Evolutionary conservation across 2,888 invertebrate genomes (phyloP).

Genomic region (Sclerodermus sp.): DNA sequence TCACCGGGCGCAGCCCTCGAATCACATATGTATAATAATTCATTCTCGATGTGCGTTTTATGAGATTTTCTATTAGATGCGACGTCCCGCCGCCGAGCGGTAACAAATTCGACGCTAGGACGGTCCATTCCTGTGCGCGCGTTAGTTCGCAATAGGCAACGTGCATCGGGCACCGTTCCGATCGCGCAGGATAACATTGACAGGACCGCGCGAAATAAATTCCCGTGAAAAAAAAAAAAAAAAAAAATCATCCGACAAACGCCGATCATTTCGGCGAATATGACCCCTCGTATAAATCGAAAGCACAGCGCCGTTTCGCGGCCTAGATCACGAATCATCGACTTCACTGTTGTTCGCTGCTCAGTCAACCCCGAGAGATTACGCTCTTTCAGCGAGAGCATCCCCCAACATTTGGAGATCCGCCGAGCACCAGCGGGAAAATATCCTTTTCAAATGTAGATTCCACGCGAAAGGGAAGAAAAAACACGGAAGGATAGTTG

Average conservation of each 20-base stretch:
- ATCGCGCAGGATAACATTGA: neutral
- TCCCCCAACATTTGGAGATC: no score
- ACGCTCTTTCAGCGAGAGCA: no score
- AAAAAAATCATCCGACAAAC: neutral
- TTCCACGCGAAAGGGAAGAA: no score
- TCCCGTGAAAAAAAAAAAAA: neutral
- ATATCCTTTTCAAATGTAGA: no score
- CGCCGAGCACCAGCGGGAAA: no score
- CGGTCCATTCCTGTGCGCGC: neutral
- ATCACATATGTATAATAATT: constrained; percentile 43
- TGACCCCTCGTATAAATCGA: constrained; percentile 12
- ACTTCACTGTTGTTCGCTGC: no score
- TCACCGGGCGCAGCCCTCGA: constrained; percentile 33
- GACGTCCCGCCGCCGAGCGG: constrained; percentile 18
- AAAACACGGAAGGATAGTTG: no score
- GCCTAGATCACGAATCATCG: no score
- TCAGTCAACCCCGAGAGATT: no score
- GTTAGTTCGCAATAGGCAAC: neutral
- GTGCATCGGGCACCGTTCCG: neutral
- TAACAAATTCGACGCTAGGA: constrained; percentile 22
- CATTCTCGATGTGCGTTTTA: constrained; percentile 39
- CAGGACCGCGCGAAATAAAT: neutral
- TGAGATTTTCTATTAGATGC: constrained; percentile 41
- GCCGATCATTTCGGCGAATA: neutral
- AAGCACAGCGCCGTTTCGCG: constrained; percentile 2